Evolutionary conservation across 2,888 invertebrate genomes (phyloP), one percentile per base, ranked within the genome.

Genomic region (Calliphora vomitoria): DNA sequence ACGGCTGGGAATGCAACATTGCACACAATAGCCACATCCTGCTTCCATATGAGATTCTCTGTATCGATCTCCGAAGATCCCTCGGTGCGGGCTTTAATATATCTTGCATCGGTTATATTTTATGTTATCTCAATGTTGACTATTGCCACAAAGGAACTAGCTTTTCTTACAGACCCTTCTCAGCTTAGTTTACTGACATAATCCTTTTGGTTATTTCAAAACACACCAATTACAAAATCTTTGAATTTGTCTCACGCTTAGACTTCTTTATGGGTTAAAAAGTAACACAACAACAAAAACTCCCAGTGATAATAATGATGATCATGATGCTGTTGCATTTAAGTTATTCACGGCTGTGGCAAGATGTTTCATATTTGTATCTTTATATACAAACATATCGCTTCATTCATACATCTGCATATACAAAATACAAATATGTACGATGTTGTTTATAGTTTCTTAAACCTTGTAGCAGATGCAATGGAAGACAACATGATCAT

Each of bases 281-380:
- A 10, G 18, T 4, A 62, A 47, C 3, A 18, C 44, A 47, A 20
- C 15, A 60, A 53, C 13, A 44, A n/a, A 31, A 31, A 71, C 18
- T n/a, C 13, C 35, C 35, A 35, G 35, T 62, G 18, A 20, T n/a
- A 50, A n/a, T 11, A 50, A 50, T n/a, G 18, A 53, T 41, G 38
- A 50, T 62, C 20, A 50, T 20, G 18, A 38, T 41, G 50, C 25
- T 62, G 8, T 38, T 80, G 62, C 53, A 44, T 38, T 71, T 20
- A 62, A 80, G 69, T 82, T 82, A 76, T 69, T 82, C 76, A 82
- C 15, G 69, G 44, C 60, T 76, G 62, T 71, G 10, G 69, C 62
- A 75, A 66, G 55, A 82, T 82, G 50, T 50, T 76, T 55, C 25
- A 31, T n/a, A 13, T 50, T 50, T 50, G n/a, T 50, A 50, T 50